Conservation (phyloP, 2,113 vertebrate genomes). For the Aix galericulata region DNA sequence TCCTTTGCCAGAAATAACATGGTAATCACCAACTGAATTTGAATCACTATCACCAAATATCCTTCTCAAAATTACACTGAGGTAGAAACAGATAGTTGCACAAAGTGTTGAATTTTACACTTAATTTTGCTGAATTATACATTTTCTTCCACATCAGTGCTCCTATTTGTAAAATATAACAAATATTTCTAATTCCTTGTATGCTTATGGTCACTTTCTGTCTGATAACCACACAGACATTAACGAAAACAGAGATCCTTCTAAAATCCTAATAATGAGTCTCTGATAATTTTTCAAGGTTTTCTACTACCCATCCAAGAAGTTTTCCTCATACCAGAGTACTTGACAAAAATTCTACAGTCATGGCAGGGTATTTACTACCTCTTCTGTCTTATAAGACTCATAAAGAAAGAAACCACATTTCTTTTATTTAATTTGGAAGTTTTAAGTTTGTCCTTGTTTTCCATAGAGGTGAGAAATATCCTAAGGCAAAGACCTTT, state of each 20-base stretch:
- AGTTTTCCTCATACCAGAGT: background rate
- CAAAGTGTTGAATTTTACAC: background rate
- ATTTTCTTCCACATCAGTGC: background rate
- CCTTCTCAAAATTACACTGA: background rate
- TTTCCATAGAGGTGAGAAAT: background rate
- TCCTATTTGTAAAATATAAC: background rate
- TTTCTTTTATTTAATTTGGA: background rate
- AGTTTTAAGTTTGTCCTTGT: background rate
- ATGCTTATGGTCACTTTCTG: background rate
- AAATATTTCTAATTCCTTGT: background rate
- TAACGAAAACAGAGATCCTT: background rate
- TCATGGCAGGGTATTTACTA: background rate
- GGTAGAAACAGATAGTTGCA: background rate
- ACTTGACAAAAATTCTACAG: background rate
- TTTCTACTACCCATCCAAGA: background rate
- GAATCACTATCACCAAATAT: background rate
- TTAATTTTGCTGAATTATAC: background rate
- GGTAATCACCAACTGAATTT: too few relatives aligned
- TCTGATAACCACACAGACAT: background rate
- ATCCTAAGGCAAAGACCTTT: background rate
- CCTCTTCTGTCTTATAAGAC: background rate
- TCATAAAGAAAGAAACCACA: background rate
- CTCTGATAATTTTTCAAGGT: background rate
- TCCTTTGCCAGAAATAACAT: background rate
- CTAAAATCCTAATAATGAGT: background rate